Evolutionary conservation across 2,113 vertebrate genomes (phyloP), one percentile per base, ranked within the genome.

Genomic region (Phycodurus eques): DNA sequence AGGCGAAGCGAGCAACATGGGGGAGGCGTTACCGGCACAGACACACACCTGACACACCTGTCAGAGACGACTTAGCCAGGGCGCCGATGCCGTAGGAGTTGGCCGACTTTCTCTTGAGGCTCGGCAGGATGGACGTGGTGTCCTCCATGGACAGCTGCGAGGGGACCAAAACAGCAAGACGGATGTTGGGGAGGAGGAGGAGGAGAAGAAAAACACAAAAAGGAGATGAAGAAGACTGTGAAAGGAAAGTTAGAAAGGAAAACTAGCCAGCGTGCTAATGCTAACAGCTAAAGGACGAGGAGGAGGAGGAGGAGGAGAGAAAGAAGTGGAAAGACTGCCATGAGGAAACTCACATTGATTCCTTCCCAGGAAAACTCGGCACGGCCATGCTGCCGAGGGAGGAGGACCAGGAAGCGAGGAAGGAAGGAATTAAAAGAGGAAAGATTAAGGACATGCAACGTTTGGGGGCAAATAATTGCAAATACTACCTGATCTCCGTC

Each of bases 11-110:
- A 60, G 57, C 57, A 12, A 92, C 92, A 93, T 93, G 92, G 91
- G 89, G 87, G 87, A 85, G 76, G 79, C 73, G 85, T 92, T 92
- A 93, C 91, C 93, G 83, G 87, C 88, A 93, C 91, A 94, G 90
- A 93, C 92, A 93, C 92, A 93, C 93, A 94, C 92, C 93, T 93
- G 92, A 93, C 93, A 94, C 92, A 99, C 97, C 97, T 96, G 97
- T 92, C 94, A 99, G 95, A 80, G 97, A 99, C 65, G 97, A 99
- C 92, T 98, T 98, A 92, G 97, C 97, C 93, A 99, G 94, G 89
- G 97, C 97, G 73, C 97, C 96, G 82, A 99, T 99, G 89, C 97
- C 97, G 68, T 98, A 98, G 73, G 94, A 86, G 80, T 98, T 96
- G 68, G 94, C 91, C 78, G 97, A 91, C 90, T 96, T 96, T 83